Evolutionary conservation across 1,140 invertebrate genomes (phyloP).

Genomic region (Drosophila watanabei): DNA sequence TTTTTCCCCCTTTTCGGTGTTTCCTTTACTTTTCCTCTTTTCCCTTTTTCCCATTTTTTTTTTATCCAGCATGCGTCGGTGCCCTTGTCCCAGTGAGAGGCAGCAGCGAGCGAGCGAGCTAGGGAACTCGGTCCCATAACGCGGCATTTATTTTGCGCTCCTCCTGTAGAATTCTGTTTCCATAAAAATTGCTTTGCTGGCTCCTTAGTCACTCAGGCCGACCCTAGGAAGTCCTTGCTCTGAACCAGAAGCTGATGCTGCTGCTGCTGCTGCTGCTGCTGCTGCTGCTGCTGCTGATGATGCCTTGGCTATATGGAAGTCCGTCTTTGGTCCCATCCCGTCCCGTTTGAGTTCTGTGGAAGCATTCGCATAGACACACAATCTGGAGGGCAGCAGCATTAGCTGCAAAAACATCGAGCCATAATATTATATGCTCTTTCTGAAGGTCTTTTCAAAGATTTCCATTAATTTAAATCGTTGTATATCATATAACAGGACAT

Average conservation of each 20-base stretch:
- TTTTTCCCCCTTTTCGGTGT: constrained; percentile 58
- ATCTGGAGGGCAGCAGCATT: constrained; percentile 32
- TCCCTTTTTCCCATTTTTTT: background rate
- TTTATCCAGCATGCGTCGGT: constrained; percentile 25
- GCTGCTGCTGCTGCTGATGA: constrained; percentile 21
- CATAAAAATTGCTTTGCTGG: constrained; percentile 82
- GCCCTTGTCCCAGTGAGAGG: constrained; percentile 56
- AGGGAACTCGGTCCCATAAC: constrained; percentile 70
- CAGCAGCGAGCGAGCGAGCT: constrained; percentile 13
- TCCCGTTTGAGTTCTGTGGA: constrained; percentile 69
- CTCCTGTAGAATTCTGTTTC: constrained; percentile 70
- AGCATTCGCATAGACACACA: constrained; percentile 59
- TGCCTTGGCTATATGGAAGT: constrained; percentile 7
- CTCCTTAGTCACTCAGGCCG: constrained; percentile 47
- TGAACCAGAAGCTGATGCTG: constrained; percentile 33
- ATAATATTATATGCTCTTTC: constrained; percentile 29
- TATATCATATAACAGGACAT: background rate
- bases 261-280: constrained; percentile 1
- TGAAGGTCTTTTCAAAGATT: background rate
- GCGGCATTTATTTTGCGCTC: constrained; percentile 74
- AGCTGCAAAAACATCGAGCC: constrained; percentile 25
- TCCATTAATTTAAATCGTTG: background rate
- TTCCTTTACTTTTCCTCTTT: constrained; percentile 59
- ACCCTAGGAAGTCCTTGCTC: constrained; percentile 44
- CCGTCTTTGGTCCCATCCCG: constrained; percentile 56